phyloP scores from a whole-genome alignment of 2,888 invertebrate species.

The Galeopsomyia nigrocyanea region DNA sequence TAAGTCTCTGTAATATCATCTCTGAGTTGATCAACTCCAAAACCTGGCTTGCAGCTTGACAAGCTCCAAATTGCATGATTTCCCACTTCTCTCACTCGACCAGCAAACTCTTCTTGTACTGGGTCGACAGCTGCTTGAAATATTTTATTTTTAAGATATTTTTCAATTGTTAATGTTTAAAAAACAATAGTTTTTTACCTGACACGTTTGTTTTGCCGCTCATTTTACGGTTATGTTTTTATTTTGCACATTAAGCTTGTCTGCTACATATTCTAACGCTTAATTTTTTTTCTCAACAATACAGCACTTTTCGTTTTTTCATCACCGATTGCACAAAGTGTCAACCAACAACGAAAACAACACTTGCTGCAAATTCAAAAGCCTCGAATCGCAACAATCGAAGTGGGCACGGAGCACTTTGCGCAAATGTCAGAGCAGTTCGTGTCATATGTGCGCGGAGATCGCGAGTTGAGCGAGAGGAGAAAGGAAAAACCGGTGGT shows the following conservation, averaged over 20 bases:
- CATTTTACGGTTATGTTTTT: slow-evolving; percentile 37
- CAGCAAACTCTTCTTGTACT: slow-evolving; percentile 73
- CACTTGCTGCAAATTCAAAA: too few relatives aligned
- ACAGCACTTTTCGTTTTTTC: too few relatives aligned
- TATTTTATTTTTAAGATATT: not conserved
- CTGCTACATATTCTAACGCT: too few relatives aligned
- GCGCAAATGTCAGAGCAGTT: too few relatives aligned
- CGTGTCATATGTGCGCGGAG: too few relatives aligned
- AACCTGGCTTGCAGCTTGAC: slow-evolving; percentile 98
- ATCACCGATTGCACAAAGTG: too few relatives aligned
- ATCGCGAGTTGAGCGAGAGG: not conserved
- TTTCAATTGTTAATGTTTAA: not conserved
- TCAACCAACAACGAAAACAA: too few relatives aligned
- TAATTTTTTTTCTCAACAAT: too few relatives aligned
- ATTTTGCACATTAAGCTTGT: too few relatives aligned
- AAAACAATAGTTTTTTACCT: slow-evolving; percentile 23
- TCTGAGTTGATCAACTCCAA: slow-evolving; percentile 96
- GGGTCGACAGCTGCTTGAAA: slow-evolving; percentile 70
- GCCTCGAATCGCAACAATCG: too few relatives aligned
- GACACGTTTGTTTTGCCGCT: slow-evolving; percentile 40
- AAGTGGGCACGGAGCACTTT: too few relatives aligned
- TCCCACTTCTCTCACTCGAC: slow-evolving; percentile 85
- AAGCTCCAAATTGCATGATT: slow-evolving; percentile 97
- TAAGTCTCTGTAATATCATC: slow-evolving; percentile 97
- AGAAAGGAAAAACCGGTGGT: slow-evolving; percentile 8